Percentiles rank a stretch among this genome's conserved stretches.
Conservation (phyloP, 2,797 vertebrate species). For the Eulemur coronatus region DNA sequence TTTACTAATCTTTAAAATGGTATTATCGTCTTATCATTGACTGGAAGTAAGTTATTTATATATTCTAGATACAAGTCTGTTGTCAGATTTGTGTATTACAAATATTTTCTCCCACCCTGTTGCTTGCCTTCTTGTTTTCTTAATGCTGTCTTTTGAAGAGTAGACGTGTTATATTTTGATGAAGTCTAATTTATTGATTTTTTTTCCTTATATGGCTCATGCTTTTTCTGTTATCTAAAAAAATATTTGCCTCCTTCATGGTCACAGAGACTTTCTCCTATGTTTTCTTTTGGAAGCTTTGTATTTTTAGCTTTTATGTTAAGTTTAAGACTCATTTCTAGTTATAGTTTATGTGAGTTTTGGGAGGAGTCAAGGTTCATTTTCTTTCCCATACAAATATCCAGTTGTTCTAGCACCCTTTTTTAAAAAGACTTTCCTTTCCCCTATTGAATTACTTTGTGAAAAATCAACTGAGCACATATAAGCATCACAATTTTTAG, state of each 20-base stretch:
- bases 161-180: neutral
- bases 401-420: neutral
- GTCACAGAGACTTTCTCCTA: neutral
- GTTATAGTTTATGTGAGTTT: neutral
- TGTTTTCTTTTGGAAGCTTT: constrained; percentile 28
- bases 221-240: neutral
- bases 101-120: neutral
- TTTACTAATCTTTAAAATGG: neutral
- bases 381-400: neutral
- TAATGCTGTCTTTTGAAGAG: neutral
- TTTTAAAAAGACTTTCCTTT: neutral
- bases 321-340: neutral
- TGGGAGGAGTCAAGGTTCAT: neutral
- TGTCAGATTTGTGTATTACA: neutral
- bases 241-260: neutral
- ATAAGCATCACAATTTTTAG: neutral
- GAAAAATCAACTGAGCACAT: neutral
- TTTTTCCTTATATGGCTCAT: neutral
- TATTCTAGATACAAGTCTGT: neutral
- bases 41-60: neutral
- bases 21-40: neutral
- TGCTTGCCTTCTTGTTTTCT: constrained; percentile 31
- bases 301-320: constrained; percentile 1
- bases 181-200: neutral
- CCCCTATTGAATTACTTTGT: neutral